Evolutionary conservation across 2,113 vertebrate species (phyloP).

Genomic region (Trinectes maculatus): DNA sequence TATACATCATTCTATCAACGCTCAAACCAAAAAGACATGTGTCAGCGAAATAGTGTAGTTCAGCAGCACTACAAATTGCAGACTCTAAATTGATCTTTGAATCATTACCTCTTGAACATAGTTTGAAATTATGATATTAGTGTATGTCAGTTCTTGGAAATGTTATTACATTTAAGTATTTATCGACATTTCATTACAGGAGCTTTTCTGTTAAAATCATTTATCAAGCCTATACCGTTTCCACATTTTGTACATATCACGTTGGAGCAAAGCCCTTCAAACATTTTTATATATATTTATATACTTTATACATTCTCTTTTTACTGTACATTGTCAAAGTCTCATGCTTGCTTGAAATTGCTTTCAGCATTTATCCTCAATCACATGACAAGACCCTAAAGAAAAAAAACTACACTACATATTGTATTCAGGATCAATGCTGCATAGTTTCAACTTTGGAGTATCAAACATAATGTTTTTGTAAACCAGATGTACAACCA

Average conservation of each 20-base stretch:
- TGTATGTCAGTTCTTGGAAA: too few species aligned
- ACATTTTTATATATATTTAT: slow-evolving; percentile 44
- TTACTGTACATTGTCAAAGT: slow-evolving; percentile 67
- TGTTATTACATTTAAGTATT: background rate
- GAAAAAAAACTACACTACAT: slow-evolving; percentile 2
- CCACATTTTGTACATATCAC: slow-evolving; percentile 17
- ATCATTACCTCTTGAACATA: background rate
- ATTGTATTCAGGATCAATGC: slow-evolving; percentile 71
- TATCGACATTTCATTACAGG: background rate
- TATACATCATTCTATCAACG: too few species aligned
- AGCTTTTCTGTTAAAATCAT: background rate
- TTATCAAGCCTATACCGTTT: slow-evolving; percentile 4
- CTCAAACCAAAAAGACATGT: background rate
- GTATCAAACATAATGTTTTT: slow-evolving; percentile 52
- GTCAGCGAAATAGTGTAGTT: background rate
- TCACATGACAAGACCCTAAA: slow-evolving; percentile 43
- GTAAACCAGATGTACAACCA: slow-evolving; percentile 44
- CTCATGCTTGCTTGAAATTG: slow-evolving; percentile 69
- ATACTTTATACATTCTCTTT: slow-evolving; percentile 67
- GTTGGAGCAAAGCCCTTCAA: slow-evolving; percentile 62
- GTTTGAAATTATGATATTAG: too few species aligned
- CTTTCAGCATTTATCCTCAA: slow-evolving; percentile 71
- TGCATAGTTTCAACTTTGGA: slow-evolving; percentile 72
- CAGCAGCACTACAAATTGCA: background rate
- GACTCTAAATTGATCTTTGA: background rate